Percentiles rank a stretch among this genome's conserved stretches.
Evolutionary conservation across 2,113 vertebrate species (phyloP).

Genomic region (Cryptotis parvus): DNA sequence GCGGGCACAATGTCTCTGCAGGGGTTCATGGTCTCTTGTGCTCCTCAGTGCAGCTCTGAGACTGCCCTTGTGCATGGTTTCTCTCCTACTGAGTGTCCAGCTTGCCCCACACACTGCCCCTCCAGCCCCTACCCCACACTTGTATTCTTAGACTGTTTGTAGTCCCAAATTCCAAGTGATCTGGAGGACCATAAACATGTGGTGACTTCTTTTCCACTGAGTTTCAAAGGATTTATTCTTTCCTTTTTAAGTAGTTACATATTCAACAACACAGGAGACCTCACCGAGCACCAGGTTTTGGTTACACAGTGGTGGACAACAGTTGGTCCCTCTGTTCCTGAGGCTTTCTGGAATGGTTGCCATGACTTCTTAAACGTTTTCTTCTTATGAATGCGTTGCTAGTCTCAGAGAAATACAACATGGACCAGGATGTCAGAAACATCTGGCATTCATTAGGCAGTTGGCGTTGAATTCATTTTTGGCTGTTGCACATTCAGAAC

Average conservation of each 20-base stretch:
- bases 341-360: not conserved
- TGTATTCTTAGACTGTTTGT: not conserved
- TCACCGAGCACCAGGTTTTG: not conserved
- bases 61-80: not conserved
- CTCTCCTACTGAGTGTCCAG: not conserved
- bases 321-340: not conserved
- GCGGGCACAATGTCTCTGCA: too few relatives aligned
- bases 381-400: too few relatives aligned
- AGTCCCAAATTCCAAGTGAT: not conserved
- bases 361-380: too few relatives aligned
- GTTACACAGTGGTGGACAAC: not conserved
- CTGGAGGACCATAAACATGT: not conserved
- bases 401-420: too few relatives aligned
- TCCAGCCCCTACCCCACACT: not conserved
- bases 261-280: not conserved
- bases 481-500: too few relatives aligned
- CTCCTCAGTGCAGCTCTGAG: not conserved
- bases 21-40: not conserved
- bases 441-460: too few relatives aligned
- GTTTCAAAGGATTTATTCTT: slow-evolving; percentile 10
- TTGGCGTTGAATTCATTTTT: too few relatives aligned
- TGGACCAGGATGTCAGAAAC: too few relatives aligned
- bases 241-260: not conserved
- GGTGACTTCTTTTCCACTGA: not conserved
- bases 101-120: not conserved